These are phyloP conservation scores for Stomatorhinus walkeri DNA, from an alignment of 2,797 vertebrate genomes.

Conservation along the genomic window DNA sequence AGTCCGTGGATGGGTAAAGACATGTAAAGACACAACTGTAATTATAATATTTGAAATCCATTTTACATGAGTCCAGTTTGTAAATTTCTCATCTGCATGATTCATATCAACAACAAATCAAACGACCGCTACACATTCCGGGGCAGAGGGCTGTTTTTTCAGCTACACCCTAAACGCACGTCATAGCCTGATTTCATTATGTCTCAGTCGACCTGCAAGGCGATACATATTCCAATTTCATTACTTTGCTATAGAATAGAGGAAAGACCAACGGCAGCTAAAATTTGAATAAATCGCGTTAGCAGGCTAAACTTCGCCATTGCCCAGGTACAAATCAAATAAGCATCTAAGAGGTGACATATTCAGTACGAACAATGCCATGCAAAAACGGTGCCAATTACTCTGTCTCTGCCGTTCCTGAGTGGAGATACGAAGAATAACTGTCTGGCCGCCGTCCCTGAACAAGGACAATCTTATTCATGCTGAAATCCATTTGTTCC, in stretches of 20 bases:
- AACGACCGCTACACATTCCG: background rate
- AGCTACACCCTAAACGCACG: background rate
- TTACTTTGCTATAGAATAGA: constrained; percentile 13
- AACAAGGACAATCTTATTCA: constrained; percentile 38
- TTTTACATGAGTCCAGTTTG: background rate
- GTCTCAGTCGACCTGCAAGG: background rate
- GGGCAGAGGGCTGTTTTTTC: background rate
- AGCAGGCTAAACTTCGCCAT: constrained; percentile 4
- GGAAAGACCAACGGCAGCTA: background rate
- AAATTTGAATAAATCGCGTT: constrained; percentile 7
- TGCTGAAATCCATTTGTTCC: constrained; percentile 40
- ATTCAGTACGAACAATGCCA: constrained; percentile 21
- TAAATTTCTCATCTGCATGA: background rate
- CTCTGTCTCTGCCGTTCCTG: constrained; percentile 2
- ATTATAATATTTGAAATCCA: background rate
- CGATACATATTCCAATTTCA: constrained; percentile 14
- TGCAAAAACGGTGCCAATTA: background rate
- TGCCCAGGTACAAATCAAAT: constrained; percentile 13
- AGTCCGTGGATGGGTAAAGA: background rate
- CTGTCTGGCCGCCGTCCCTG: constrained; percentile 26
- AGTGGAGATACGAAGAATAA: constrained; percentile 24
- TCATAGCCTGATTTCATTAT: background rate
- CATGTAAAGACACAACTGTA: background rate
- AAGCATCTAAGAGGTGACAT: constrained; percentile 2
- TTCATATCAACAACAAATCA: background rate